A percentile compares a stretch with the other conserved stretches of the same genome.
phyloP scores from a whole-genome alignment of 2,113 vertebrate species.

The Hemicordylus capensis region DNA sequence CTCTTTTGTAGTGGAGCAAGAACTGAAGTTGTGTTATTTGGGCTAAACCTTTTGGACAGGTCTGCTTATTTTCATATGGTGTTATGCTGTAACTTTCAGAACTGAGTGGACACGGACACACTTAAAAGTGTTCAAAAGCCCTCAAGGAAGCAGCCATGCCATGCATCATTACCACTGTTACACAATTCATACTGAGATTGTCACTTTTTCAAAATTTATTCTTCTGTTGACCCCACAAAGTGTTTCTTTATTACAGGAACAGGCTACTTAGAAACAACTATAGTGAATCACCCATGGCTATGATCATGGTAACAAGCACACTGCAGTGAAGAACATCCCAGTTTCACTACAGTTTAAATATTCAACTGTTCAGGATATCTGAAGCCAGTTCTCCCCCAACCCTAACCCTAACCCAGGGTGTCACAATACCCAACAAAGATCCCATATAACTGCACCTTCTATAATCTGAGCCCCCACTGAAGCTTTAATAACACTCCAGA shows the following conservation, averaged over 20 bases:
- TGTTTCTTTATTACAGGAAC: neutral
- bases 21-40: neutral
- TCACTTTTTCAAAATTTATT: neutral
- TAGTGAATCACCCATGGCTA: neutral
- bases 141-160: neutral
- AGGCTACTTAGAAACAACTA: constrained; percentile 33
- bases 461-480: neutral
- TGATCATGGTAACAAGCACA: neutral
- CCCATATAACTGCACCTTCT: neutral
- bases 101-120: neutral
- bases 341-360: neutral
- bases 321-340: constrained; percentile 13
- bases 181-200: neutral
- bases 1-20: neutral
- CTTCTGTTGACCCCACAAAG: constrained; percentile 7
- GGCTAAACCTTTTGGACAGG: neutral
- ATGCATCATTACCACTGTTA: neutral
- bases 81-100: neutral
- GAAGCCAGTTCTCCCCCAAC: constrained; percentile 1
- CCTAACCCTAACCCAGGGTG: neutral
- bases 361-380: neutral
- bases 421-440: neutral
- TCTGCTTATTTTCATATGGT: neutral
- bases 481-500: neutral
- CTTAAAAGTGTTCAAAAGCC: neutral